Evolutionary conservation across 2,797 vertebrate species (phyloP), one percentile per base, ranked within the genome.

Genomic region (Cichlasoma orientale): DNA sequence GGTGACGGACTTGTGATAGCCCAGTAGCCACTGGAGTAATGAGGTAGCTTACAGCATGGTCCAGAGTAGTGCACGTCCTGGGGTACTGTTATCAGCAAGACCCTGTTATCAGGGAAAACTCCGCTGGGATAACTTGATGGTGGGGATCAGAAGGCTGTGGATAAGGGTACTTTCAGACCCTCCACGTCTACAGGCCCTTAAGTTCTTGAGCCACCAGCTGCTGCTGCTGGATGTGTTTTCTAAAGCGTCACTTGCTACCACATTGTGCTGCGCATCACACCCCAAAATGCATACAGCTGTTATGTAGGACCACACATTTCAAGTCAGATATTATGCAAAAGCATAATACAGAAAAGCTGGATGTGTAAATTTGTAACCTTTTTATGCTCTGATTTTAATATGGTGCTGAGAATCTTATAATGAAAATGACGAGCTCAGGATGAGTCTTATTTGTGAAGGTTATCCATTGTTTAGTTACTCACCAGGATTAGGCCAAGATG

Each of bases 11-110:
- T 63, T 57, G 58, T 92, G 93, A 93, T 93, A 90, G 92, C 87
- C 91, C 89, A 92, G 92, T 93, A 94, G 94, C 90, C 82, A 72
- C 75, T 44, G 57, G 86, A 84, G 92, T 95, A 95, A 94, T 88
- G 89, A 93, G 89, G 92, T 88, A 92, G 86, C 89, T 91, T 91
- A 89, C 75, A 47, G 72, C 80, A 77, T 92, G 77, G 75, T 83
- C 80, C 83, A 80, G 72, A 61, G 78, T 87, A 75, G 84, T 75
- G 77, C 41, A 33, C 55, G 86, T 83, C 57, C 85, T 82, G 87
- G 80, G 82, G 85, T 87, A 27, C 86, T 84, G 87, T 93, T 95
- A 95, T 95, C 95, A 92, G 78, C 25, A 52, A 79, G 76, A 33
- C 86, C 36, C 74, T 76, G 86, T 90, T 95, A 94, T 94, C 93